Evolutionary conservation across 2,113 vertebrate genomes (phyloP).

Genomic region (Salvator merianae): DNA sequence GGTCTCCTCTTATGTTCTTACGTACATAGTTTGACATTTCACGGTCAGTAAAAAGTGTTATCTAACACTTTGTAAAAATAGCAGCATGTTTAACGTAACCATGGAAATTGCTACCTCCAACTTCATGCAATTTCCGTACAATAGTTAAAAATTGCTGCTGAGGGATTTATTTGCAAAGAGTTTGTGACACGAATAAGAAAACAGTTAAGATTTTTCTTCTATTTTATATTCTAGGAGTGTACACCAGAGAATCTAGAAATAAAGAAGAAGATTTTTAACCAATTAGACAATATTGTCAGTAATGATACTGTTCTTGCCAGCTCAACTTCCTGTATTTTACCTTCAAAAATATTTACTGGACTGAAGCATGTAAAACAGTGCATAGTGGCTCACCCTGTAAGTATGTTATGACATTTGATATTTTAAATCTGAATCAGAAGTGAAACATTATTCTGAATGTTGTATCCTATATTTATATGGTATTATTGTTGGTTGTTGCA

Average conservation of each 20-base stretch:
- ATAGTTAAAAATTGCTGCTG: background rate
- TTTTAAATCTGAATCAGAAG: background rate
- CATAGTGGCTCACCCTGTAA: constrained; percentile 93
- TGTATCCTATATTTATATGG: background rate
- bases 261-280: constrained; percentile 88
- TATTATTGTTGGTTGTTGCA: too few relatives aligned
- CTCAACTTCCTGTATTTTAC: constrained; percentile 92
- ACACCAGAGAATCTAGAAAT: constrained; percentile 88
- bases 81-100: too few relatives aligned
- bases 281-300: constrained; percentile 80
- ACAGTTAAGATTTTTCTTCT: constrained; percentile 6
- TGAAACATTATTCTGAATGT: too few relatives aligned
- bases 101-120: too few relatives aligned
- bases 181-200: constrained; percentile 11
- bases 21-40: too few relatives aligned
- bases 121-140: too few relatives aligned
- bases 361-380: constrained; percentile 86
- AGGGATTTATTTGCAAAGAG: background rate
- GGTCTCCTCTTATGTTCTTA: too few relatives aligned
- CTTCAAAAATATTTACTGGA: constrained; percentile 85
- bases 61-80: too few relatives aligned
- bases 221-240: constrained; percentile 83
- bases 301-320: constrained; percentile 87
- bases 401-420: constrained; percentile 58
- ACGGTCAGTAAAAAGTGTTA: too few relatives aligned